phyloP scores from a whole-genome alignment of 2,888 invertebrate genomes.

The Apoderus coryli region DNA sequence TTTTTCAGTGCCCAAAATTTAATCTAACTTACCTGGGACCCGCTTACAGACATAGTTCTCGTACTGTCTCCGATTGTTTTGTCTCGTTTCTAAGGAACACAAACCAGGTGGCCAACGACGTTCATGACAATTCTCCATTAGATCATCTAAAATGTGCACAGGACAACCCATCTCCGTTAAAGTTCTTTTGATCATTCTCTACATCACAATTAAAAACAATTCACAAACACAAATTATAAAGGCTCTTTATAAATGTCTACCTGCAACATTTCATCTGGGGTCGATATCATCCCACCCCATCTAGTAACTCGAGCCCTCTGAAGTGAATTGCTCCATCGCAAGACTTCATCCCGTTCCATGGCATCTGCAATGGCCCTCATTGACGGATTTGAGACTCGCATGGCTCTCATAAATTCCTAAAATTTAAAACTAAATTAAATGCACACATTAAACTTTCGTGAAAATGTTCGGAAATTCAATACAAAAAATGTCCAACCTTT shows the following conservation, averaged over 20 bases:
- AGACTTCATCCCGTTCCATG: constrained; percentile 87
- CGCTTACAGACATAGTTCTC: constrained; percentile 90
- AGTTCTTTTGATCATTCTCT: constrained; percentile 89
- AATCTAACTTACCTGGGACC: constrained; percentile 89
- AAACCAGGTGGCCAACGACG: constrained; percentile 89
- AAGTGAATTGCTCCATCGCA: constrained; percentile 74
- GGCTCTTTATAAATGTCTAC: constrained; percentile 31
- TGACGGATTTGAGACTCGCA: constrained; percentile 82
- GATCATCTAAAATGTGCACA: constrained; percentile 78
- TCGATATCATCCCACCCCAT: constrained; percentile 98
- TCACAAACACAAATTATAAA: constrained; percentile 5
- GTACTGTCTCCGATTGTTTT: constrained; percentile 83
- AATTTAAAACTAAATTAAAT: constrained; percentile 15
- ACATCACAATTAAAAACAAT: constrained; percentile 7
- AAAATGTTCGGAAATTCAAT: too few relatives aligned
- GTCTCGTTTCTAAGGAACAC: constrained; percentile 83
- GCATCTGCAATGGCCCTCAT: constrained; percentile 87
- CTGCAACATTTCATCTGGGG: constrained; percentile 87
- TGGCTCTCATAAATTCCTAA: constrained; percentile 83
- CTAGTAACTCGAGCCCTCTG: constrained; percentile 79
- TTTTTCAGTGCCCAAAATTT: too few relatives aligned
- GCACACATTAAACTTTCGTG: too few relatives aligned
- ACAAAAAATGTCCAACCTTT: constrained; percentile 51
- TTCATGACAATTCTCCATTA: constrained; percentile 97
- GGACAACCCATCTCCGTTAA: constrained; percentile 91